Evolutionary conservation across 2,113 vertebrate genomes (phyloP), one percentile per base, ranked within the genome.

Genomic region (Amphilophus citrinellus): DNA sequence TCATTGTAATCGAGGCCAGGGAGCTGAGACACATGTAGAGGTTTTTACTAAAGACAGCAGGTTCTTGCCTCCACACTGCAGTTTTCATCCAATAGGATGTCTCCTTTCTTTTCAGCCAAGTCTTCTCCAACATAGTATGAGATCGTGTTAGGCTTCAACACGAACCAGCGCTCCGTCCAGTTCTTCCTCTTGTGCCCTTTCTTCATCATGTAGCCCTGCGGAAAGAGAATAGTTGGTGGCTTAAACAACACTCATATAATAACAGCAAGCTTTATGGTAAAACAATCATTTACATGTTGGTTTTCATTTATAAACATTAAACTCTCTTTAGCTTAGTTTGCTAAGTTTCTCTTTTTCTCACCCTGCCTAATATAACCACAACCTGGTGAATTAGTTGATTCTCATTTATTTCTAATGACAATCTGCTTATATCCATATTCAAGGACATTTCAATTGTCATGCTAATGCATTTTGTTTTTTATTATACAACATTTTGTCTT

Each of bases 91-190:
- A 99, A 82, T 15, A 96, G 1, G 84, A 99, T 97, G 65, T 98
- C 97, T 87, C 98, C 98, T 86, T 99, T 99, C 94, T 98, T 98
- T 82, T 99, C 98, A 7, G 96, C 95, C 89, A 98, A 93, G 94
- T 99, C 98, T 92, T 99, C 98, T 18, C 97, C 95, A 11, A 97
- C 95, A 14, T 98, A 99, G 85, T 99, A 99, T n/a, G 97, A 98
- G 82, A 99, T 97, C 66, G 93, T 86, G 91, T 89, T 96, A 42
- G 97, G 98, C 82, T 97, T 97, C 63, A 99, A 95, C 60, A 98
- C 93, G 95, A 99, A 99, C 98, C 98, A 99, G 57, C 98, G 97
- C 90, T 99, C 98, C 0, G 96, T 99, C 98, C 98, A 99, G 63
- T 99, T 99, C 96, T 99, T 99, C 95, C 98, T 96, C 94, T 94